These are phyloP conservation scores for Drepana arcuata DNA, from an alignment of 1,140 invertebrate genomes.

Conservation along the genomic window DNA sequence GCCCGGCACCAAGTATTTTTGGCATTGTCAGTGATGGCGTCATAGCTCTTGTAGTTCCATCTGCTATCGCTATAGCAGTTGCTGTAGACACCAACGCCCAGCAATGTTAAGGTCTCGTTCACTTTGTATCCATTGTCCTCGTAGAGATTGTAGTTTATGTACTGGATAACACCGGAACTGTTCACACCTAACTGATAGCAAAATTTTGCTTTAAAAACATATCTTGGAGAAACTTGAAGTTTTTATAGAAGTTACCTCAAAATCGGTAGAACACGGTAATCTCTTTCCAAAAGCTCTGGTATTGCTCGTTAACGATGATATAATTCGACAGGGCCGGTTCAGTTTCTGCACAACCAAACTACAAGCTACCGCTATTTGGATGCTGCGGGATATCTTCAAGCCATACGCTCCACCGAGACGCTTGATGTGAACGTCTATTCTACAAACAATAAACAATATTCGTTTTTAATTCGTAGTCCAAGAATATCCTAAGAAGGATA, in stretches of 20 bases:
- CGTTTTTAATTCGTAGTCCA: too few relatives aligned
- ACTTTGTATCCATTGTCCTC: slow-evolving; percentile 74
- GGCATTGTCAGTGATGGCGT: slow-evolving; percentile 45
- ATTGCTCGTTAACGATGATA: slow-evolving; percentile 74
- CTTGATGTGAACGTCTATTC: slow-evolving; percentile 73
- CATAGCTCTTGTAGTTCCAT: slow-evolving; percentile 37
- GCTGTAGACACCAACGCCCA: slow-evolving; percentile 17
- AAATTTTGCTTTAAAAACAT: too few relatives aligned
- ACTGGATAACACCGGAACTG: slow-evolving; percentile 75
- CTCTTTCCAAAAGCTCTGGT: slow-evolving; percentile 77
- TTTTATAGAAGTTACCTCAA: too few relatives aligned
- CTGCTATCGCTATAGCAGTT: slow-evolving; percentile 33
- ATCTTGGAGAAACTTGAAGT: too few relatives aligned
- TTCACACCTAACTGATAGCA: slow-evolving; percentile 39
- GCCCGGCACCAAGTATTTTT: slow-evolving; percentile 73
- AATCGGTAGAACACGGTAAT: slow-evolving; percentile 67
- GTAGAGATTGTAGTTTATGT: slow-evolving; percentile 73
- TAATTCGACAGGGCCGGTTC: slow-evolving; percentile 25
- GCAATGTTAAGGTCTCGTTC: slow-evolving; percentile 66
- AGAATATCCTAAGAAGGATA: too few relatives aligned
- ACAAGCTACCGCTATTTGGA: slow-evolving; percentile 66
- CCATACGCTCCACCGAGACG: slow-evolving; percentile 75
- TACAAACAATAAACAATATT: slow-evolving; percentile 37
- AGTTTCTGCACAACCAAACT: slow-evolving; percentile 34
- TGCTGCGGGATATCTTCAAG: slow-evolving; percentile 71